phyloP scores from a whole-genome alignment of 2,888 invertebrate genomes.

The Hecatera dysodea region DNA sequence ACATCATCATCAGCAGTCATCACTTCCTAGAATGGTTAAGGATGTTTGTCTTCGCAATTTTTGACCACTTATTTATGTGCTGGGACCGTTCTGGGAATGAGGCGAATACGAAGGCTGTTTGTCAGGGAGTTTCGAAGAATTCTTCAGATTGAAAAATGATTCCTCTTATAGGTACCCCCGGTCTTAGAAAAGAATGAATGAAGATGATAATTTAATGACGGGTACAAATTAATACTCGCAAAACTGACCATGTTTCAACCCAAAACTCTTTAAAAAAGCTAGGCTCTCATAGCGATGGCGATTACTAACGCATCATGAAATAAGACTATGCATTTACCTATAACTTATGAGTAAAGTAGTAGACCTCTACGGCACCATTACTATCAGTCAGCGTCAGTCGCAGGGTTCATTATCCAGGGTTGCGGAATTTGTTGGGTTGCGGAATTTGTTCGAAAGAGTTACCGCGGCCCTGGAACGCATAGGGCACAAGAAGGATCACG shows the following conservation, averaged over 20 bases:
- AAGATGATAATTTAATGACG: conserved; percentile 6
- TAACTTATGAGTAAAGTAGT: background rate
- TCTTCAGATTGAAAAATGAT: conserved; percentile 2
- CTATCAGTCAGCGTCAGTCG: conserved; percentile 23
- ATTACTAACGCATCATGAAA: conserved; percentile 5
- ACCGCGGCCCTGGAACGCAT: too few relatives aligned
- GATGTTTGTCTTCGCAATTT: conserved; percentile 54
- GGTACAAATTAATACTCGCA: conserved; percentile 17
- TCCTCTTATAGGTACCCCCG: conserved; percentile 7
- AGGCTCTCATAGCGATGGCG: background rate
- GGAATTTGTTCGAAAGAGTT: too few relatives aligned
- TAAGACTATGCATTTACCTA: background rate
- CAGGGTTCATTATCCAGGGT: conserved; percentile 34
- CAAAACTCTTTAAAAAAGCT: conserved; percentile 8
- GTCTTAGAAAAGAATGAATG: conserved; percentile 34
- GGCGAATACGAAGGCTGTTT: conserved; percentile 15
- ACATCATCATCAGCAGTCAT: conserved; percentile 48
- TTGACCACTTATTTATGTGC: conserved; percentile 37
- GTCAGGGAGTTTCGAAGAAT: conserved; percentile 29
- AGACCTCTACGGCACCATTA: conserved; percentile 17
- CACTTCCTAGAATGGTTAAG: conserved; percentile 56
- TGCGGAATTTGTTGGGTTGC: too few relatives aligned
- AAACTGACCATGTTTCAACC: background rate
- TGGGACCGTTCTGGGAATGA: conserved; percentile 40
- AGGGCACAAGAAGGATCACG: too few relatives aligned